Evolutionary conservation across 2,113 vertebrate genomes (phyloP).

Genomic region (Triplophysa dalaica): DNA sequence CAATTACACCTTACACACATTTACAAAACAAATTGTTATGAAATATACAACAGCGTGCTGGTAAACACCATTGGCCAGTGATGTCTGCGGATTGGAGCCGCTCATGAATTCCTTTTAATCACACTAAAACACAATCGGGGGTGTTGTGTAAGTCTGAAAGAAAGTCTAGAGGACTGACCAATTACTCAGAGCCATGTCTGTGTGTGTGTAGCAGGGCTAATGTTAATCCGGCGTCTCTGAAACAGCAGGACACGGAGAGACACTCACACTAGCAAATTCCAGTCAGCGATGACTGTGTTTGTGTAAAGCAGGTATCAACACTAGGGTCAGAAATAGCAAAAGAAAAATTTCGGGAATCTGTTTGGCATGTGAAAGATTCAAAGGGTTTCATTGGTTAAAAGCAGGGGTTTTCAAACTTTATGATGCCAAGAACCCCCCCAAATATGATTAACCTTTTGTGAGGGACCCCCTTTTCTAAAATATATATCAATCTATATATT

Average conservation of each 20-base stretch:
- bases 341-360: too few species aligned
- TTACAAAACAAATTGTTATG: background rate
- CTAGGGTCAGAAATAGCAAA: too few species aligned
- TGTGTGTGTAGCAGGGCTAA: conserved; percentile 4
- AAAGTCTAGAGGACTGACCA: conserved; percentile 19
- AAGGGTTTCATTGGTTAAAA: too few species aligned
- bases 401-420: too few species aligned
- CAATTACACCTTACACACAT: background rate
- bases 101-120: background rate
- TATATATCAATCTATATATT: too few species aligned
- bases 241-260: conserved; percentile 33
- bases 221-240: conserved; percentile 42
- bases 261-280: conserved; percentile 37
- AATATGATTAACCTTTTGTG: too few species aligned
- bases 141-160: conserved; percentile 20
- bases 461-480: too few species aligned
- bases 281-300: background rate
- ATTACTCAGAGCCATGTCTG: conserved; percentile 26
- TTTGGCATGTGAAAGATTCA: too few species aligned
- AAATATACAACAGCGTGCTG: background rate
- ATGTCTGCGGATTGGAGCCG: conserved; percentile 7
- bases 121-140: conserved; percentile 14
- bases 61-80: background rate
- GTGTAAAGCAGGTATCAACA: background rate
- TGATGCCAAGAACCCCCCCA: too few species aligned